Conservation (phyloP, 2,113 vertebrate genomes). For the Proteles cristata region DNA sequence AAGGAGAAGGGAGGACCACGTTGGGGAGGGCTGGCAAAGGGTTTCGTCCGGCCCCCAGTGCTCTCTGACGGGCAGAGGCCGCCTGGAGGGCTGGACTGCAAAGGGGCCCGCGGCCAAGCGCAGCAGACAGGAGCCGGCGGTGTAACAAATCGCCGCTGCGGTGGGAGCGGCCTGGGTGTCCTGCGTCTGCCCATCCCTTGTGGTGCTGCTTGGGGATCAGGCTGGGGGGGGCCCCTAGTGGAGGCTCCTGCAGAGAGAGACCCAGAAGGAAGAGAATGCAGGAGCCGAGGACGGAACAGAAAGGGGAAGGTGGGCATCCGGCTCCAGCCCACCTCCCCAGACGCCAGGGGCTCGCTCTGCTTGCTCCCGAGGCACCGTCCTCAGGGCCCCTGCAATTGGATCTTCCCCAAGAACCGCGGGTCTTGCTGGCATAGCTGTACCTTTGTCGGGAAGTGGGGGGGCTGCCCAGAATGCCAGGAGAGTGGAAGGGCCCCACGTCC, state of each 20-base stretch:
- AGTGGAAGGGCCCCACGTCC: neutral
- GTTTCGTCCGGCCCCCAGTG: fast-evolving
- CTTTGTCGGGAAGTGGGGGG: neutral
- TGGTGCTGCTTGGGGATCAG: neutral
- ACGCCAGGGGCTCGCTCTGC: neutral
- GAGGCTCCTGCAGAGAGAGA: neutral
- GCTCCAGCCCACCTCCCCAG: neutral
- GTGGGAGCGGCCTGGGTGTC: neutral
- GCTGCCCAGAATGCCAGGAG: neutral
- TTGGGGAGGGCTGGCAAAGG: fast-evolving
- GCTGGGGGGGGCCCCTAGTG: neutral
- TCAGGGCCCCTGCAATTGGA: neutral
- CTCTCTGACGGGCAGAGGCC: neutral
- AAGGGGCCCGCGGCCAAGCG: too few species aligned
- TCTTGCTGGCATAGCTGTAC: fast-evolving
- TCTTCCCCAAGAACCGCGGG: neutral
- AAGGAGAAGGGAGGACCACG: fast-evolving
- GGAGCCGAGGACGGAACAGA: fast-evolving
- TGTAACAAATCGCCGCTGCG: fast-evolving
- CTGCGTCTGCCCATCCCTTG: neutral
- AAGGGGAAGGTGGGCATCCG: fast-evolving
- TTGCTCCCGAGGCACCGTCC: too few species aligned
- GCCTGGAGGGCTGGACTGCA: fast-evolving
- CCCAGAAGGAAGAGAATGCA: neutral
- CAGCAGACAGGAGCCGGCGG: neutral